Conservation (phyloP, 2,888 invertebrate genomes). For the Scaptomyza flava region DNA sequence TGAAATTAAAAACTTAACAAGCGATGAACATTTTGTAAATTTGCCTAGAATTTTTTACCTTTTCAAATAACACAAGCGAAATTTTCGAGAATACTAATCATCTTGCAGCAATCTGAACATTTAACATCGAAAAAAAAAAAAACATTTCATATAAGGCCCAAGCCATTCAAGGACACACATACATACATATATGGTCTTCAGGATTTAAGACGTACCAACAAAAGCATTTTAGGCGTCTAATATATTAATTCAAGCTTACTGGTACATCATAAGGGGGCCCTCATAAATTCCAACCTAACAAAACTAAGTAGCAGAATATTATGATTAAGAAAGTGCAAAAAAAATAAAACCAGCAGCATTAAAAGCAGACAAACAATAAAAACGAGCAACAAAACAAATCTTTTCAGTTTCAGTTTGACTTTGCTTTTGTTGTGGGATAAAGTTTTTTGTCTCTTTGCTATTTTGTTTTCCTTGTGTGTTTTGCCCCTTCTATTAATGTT, state of each 20-base stretch:
- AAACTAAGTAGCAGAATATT: conserved; percentile 38
- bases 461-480: background rate
- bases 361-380: conserved; percentile 7
- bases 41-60: background rate
- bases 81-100: background rate
- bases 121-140: conserved; percentile 4
- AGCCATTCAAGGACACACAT: background rate
- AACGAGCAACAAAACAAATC: conserved; percentile 4
- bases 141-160: conserved; percentile 2
- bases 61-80: background rate
- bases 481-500: conserved; percentile 6
- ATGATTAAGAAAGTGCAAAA: conserved; percentile 52
- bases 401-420: conserved; percentile 12
- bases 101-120: background rate
- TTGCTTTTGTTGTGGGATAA: conserved; percentile 15
- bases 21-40: background rate
- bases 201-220: background rate
- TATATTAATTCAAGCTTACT: conserved; percentile 1
- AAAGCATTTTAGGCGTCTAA: background rate
- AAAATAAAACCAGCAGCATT: conserved; percentile 1
- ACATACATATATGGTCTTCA: no score
- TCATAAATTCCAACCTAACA: conserved; percentile 7
- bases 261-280: background rate
- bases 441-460: conserved; percentile 10
- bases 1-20: background rate